phyloP scores from a whole-genome alignment of 2,888 invertebrate species.

The Polyommatus iphigenia region DNA sequence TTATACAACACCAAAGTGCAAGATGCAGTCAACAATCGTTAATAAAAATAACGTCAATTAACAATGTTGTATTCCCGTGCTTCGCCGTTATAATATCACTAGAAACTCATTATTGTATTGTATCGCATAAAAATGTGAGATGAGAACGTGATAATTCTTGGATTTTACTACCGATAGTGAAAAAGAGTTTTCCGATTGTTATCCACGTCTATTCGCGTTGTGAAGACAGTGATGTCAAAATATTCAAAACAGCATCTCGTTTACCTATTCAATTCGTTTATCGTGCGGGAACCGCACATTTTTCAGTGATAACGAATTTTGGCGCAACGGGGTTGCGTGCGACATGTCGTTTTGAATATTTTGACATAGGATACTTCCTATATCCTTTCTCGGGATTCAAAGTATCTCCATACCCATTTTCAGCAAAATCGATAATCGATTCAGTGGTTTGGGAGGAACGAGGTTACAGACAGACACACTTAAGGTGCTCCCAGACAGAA shows the following conservation, averaged over 20 bases:
- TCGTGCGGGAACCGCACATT: too few relatives aligned
- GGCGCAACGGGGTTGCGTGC: too few relatives aligned
- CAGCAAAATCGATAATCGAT: too few relatives aligned
- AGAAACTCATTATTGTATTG: constrained; percentile 13
- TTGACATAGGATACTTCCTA: too few relatives aligned
- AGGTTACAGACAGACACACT: too few relatives aligned
- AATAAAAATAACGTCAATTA: constrained; percentile 32
- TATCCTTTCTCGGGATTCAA: too few relatives aligned
- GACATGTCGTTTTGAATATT: too few relatives aligned
- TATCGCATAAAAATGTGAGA: constrained; percentile 8
- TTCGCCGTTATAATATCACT: constrained; percentile 24
- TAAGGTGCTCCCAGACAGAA: too few relatives aligned
- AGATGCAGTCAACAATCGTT: constrained; percentile 27
- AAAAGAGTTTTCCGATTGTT: not conserved
- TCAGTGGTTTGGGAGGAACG: too few relatives aligned
- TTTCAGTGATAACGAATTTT: too few relatives aligned
- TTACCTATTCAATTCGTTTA: too few relatives aligned
- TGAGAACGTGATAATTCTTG: not conserved
- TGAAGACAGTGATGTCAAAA: not conserved
- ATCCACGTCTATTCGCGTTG: not conserved
- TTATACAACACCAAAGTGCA: not conserved
- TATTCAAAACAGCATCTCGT: not conserved
- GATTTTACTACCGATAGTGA: not conserved
- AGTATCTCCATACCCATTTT: too few relatives aligned
- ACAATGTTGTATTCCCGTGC: constrained; percentile 23